These are phyloP conservation scores for Ariopsis seemanni DNA, from an alignment of 2,113 vertebrate genomes.

Conservation along the genomic window DNA sequence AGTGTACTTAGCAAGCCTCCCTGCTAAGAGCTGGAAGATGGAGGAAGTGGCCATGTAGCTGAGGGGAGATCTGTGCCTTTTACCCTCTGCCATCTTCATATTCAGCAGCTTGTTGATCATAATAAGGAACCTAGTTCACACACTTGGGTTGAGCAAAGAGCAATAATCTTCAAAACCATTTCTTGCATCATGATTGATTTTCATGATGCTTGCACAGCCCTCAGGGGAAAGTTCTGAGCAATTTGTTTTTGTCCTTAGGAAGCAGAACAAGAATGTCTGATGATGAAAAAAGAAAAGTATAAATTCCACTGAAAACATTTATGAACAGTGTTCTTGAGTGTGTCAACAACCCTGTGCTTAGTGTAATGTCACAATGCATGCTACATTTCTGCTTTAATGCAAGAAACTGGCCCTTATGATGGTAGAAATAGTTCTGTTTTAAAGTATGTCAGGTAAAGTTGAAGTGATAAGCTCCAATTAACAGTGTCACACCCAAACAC, in stretches of 20 bases:
- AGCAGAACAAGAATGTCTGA: conserved; percentile 20
- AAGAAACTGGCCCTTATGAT: neutral
- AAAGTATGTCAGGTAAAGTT: neutral
- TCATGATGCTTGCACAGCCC: conserved; percentile 31
- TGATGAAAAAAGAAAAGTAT: neutral
- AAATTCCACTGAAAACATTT: neutral
- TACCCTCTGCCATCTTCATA: conserved; percentile 60
- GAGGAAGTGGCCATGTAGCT: conserved; percentile 61
- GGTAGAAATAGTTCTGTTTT: neutral
- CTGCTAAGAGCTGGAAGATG: conserved; percentile 52
- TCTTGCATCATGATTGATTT: conserved; percentile 39
- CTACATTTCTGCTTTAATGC: neutral
- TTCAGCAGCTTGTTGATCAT: conserved; percentile 68
- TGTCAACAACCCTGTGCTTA: neutral
- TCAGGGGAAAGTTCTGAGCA: conserved; percentile 25
- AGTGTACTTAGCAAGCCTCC: conserved; percentile 42
- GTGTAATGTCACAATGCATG: neutral
- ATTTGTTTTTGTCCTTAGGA: conserved; percentile 31
- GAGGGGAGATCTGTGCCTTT: conserved; percentile 53
- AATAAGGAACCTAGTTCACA: conserved; percentile 64
- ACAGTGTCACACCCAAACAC: neutral
- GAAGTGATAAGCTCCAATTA: neutral
- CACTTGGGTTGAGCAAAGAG: conserved; percentile 17
- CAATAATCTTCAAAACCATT: conserved; percentile 39
- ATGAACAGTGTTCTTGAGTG: neutral